Evolutionary conservation across 2,888 invertebrate genomes (phyloP).

Genomic region (Platycnemis pennipes): DNA sequence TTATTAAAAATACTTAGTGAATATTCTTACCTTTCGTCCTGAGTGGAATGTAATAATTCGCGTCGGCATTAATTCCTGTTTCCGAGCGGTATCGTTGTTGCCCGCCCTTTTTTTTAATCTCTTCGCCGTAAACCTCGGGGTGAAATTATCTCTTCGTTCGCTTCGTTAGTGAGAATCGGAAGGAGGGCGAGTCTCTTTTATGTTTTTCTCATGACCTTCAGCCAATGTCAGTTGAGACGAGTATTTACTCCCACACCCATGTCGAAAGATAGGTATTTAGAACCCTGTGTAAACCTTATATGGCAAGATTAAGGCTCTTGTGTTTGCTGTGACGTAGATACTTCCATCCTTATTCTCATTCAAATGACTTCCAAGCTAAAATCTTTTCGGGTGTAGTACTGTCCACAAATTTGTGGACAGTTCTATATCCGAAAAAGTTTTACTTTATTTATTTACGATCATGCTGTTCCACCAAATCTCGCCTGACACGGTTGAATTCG

Average conservation of each 20-base stretch:
- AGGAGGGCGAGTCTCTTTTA: not conserved
- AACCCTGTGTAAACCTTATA: not conserved
- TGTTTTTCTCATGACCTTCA: not conserved
- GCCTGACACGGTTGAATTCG: too few species aligned
- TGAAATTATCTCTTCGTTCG: not conserved
- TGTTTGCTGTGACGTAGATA: not conserved
- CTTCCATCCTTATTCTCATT: not conserved
- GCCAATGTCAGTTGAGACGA: not conserved
- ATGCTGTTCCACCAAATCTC: too few species aligned
- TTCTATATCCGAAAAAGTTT: too few species aligned
- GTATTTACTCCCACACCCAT: not conserved
- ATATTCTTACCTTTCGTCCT: not conserved
- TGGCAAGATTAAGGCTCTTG: not conserved
- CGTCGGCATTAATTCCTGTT: not conserved
- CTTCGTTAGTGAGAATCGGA: not conserved
- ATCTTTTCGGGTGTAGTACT: not conserved
- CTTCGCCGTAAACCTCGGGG: not conserved
- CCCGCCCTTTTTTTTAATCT: not conserved
- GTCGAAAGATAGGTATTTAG: not conserved
- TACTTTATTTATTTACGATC: too few species aligned
- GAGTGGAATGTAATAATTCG: not conserved
- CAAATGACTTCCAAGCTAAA: not conserved
- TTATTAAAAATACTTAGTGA: not conserved
- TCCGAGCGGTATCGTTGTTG: slow-evolving; percentile 17
- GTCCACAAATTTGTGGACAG: too few species aligned